Evolutionary conservation across 2,113 vertebrate species (phyloP).

Genomic region (Epinephelus lanceolatus): DNA sequence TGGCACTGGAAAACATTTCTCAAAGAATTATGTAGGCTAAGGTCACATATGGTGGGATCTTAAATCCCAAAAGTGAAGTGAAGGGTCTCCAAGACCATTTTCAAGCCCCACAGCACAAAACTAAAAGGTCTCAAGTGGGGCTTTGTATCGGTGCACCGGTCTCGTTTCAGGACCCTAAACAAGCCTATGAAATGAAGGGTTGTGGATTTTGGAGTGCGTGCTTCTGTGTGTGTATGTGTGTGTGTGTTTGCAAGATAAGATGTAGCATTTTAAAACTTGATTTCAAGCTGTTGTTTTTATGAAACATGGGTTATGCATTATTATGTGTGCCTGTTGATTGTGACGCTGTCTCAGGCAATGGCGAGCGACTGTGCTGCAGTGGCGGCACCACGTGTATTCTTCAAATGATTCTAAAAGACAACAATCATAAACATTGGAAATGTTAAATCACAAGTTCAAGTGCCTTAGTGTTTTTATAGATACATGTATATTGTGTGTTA

Average conservation of each 20-base stretch:
- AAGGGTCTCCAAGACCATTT: constrained; percentile 69
- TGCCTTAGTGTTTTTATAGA: constrained; percentile 83
- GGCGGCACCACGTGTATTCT: constrained; percentile 26
- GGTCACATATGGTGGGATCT: constrained; percentile 41
- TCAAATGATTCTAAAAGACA: constrained; percentile 55
- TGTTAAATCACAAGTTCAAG: constrained; percentile 65
- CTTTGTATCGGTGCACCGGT: constrained; percentile 64
- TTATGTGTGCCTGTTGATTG: constrained; percentile 32
- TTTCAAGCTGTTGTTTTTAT: constrained; percentile 55
- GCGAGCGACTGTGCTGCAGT: constrained; percentile 49
- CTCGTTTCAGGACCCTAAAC: constrained; percentile 73
- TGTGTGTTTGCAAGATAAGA: constrained; percentile 56
- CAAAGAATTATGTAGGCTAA: constrained; percentile 32
- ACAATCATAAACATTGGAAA: constrained; percentile 63
- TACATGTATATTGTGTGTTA: constrained; percentile 66
- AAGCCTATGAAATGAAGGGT: constrained; percentile 46
- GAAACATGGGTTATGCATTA: constrained; percentile 14
- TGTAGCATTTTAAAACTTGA: constrained; percentile 78
- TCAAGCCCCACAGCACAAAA: constrained; percentile 61
- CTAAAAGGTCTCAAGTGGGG: constrained; percentile 43
- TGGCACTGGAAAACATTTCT: constrained; percentile 30
- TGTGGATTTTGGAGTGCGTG: constrained; percentile 40
- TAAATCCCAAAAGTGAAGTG: constrained; percentile 37
- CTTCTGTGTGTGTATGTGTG: constrained; percentile 29
- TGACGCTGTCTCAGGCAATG: constrained; percentile 66